phyloP scores from a whole-genome alignment of 2,113 vertebrate genomes.

The Aptenodytes patagonicus region DNA sequence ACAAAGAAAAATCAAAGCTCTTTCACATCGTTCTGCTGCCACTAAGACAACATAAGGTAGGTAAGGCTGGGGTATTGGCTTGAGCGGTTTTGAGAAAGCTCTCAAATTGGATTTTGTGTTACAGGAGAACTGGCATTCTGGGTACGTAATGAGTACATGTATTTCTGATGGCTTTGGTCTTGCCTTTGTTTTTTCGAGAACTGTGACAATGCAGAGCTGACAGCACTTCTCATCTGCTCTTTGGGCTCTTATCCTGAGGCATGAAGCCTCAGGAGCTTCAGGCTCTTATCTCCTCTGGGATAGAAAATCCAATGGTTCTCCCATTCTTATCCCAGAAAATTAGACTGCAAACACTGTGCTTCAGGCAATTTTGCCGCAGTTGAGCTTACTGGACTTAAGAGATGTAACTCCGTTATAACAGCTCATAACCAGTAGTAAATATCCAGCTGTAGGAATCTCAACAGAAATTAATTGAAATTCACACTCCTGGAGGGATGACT shows the following conservation, averaged over 20 bases:
- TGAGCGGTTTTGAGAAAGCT: background rate
- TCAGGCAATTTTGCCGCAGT: background rate
- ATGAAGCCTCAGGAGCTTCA: background rate
- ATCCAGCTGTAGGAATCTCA: background rate
- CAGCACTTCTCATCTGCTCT: background rate
- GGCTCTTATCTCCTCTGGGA: background rate
- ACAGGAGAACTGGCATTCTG: background rate
- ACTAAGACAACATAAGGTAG: background rate
- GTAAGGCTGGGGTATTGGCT: background rate
- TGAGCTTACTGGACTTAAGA: background rate
- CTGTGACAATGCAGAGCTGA: background rate
- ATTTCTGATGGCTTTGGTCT: background rate
- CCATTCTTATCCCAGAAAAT: background rate
- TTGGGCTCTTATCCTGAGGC: background rate
- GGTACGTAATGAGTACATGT: fast-evolving
- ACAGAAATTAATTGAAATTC: background rate
- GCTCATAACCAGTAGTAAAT: background rate
- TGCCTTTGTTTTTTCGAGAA: background rate
- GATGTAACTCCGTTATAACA: background rate
- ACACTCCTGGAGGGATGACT: background rate
- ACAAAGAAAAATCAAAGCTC: background rate
- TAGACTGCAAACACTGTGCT: background rate
- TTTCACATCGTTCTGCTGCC: background rate
- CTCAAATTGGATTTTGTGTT: background rate
- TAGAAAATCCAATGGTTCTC: background rate